Evolutionary conservation across 2,797 vertebrate species (phyloP).

Genomic region (Karalla daura): DNA sequence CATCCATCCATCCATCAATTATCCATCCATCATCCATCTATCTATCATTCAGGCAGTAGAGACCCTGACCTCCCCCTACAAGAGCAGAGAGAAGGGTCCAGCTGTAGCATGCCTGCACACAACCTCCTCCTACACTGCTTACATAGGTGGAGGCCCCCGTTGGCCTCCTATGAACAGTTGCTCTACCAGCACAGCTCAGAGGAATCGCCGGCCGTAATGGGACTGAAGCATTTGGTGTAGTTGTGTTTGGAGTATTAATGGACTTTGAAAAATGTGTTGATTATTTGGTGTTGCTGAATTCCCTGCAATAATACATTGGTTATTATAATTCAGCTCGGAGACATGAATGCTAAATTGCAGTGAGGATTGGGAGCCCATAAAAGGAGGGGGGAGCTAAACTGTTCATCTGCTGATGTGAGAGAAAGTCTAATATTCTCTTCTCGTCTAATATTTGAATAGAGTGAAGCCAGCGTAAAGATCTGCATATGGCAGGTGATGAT

Average conservation of each 20-base stretch:
- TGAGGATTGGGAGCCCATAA: slow-evolving; percentile 47
- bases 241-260: slow-evolving; percentile 49
- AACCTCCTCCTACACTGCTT: no score
- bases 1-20: no score
- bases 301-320: slow-evolving; percentile 28
- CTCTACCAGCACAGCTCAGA: slow-evolving; percentile 55
- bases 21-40: no score
- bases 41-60: no score
- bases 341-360: slow-evolving; percentile 50
- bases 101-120: no score
- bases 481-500: slow-evolving; percentile 26
- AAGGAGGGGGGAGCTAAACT: slow-evolving; percentile 24
- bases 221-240: slow-evolving; percentile 47
- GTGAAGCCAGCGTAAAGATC: slow-evolving; percentile 23
- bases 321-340: slow-evolving; percentile 44
- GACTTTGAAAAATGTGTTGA: slow-evolving; percentile 41
- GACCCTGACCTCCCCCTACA: no score
- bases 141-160: slow-evolving; percentile 37
- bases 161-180: slow-evolving; percentile 63
- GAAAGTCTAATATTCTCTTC: no score
- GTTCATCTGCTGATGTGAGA: not conserved
- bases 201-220: slow-evolving; percentile 48
- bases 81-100: no score
- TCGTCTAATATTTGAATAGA: slow-evolving; percentile 6
- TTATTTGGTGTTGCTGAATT: slow-evolving; percentile 44